Conservation (phyloP, 2,113 vertebrate species). For the Sinocyclocheilus anophthalmus region DNA sequence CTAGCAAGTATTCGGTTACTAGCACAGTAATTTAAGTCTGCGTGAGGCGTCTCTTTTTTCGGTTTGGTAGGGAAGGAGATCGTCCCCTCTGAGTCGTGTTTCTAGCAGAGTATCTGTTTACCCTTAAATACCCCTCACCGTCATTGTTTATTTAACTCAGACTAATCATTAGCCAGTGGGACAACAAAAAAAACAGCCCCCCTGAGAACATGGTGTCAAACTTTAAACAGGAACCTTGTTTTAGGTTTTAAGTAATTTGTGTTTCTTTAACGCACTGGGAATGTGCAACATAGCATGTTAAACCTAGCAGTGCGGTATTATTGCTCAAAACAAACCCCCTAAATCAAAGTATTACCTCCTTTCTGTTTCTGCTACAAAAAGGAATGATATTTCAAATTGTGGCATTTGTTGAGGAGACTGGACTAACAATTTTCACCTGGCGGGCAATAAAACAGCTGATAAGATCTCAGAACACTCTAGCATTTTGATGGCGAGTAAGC, state of each 20-base stretch:
- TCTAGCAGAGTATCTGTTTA: constrained; percentile 63
- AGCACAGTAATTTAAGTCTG: constrained; percentile 54
- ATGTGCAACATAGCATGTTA: background rate
- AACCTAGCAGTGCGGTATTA: background rate
- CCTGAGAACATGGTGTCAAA: background rate
- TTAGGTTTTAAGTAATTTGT: background rate
- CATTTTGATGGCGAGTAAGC: background rate
- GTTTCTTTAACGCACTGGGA: background rate
- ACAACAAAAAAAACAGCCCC: constrained; percentile 29
- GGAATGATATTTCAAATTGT: too few relatives aligned
- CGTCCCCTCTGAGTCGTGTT: constrained; percentile 65
- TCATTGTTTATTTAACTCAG: constrained; percentile 72
- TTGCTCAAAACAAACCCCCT: background rate
- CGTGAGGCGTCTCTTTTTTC: constrained; percentile 62
- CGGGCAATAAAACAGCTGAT: background rate
- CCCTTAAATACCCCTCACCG: constrained; percentile 69
- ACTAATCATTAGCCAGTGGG: constrained; percentile 68
- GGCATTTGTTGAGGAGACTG: background rate
- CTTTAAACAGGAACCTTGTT: background rate
- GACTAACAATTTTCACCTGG: background rate
- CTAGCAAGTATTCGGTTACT: constrained; percentile 59
- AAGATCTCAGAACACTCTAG: background rate
- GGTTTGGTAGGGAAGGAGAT: constrained; percentile 70
- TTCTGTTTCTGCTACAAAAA: too few relatives aligned
- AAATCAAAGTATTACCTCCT: background rate